Conservation (phyloP, 1,140 invertebrate species). For the Heliothis virescens region DNA sequence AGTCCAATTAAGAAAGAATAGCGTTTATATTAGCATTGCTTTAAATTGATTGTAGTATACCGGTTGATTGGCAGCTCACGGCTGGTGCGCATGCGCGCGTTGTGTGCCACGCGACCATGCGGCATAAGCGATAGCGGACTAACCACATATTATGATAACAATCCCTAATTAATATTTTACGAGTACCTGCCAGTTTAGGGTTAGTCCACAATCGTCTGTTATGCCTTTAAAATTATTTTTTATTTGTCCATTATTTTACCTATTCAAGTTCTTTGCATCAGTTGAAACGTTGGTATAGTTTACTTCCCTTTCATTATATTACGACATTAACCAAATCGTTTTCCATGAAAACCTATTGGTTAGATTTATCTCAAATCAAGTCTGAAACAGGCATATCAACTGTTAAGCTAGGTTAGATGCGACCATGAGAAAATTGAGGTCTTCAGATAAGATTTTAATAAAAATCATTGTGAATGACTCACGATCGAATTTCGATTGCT, state of each 20-base stretch:
- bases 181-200: conserved; percentile 14
- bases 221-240: background rate
- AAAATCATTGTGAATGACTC: no score
- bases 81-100: conserved; percentile 49
- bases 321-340: no score
- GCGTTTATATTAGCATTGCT: conserved; percentile 16
- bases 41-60: conserved; percentile 43
- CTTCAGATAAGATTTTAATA: no score
- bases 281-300: no score
- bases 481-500: no score
- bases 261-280: no score
- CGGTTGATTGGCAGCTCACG: conserved; percentile 57
- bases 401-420: no score
- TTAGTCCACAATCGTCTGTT: conserved; percentile 13
- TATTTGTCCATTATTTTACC: background rate
- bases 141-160: conserved; percentile 61
- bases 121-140: conserved; percentile 50
- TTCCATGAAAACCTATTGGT: no score
- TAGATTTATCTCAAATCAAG: no score
- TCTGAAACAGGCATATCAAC: no score
- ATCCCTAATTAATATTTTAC: conserved; percentile 59
- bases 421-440: no score
- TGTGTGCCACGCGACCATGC: conserved; percentile 28
- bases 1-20: conserved; percentile 40
- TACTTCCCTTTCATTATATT: no score